phyloP scores from a whole-genome alignment of 2,888 invertebrate species.

The Myopa tessellatipennis region DNA sequence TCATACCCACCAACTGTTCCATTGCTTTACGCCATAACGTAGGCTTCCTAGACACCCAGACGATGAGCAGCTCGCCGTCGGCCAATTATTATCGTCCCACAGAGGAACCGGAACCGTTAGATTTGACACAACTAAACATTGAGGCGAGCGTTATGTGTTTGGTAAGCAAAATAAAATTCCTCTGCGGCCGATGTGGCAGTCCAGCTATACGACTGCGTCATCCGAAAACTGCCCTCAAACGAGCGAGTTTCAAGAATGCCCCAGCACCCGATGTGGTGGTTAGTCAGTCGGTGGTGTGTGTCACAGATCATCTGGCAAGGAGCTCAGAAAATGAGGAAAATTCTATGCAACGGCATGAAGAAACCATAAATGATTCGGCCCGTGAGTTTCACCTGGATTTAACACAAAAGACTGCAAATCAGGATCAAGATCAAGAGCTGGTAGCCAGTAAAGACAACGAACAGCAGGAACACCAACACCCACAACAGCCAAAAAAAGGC shows the following conservation, averaged over 20 bases:
- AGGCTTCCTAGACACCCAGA: slow-evolving; percentile 70
- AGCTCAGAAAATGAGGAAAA: slow-evolving; percentile 20
- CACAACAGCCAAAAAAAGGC: slow-evolving; percentile 72
- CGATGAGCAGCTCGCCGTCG: slow-evolving; percentile 70
- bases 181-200: slow-evolving; percentile 80
- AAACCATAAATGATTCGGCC: slow-evolving; percentile 45
- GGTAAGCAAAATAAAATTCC: slow-evolving; percentile 82
- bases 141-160: slow-evolving; percentile 90
- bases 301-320: background rate
- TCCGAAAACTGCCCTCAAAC: slow-evolving; percentile 64
- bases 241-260: slow-evolving; percentile 59
- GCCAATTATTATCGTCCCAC: slow-evolving; percentile 84
- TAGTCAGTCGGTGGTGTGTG: slow-evolving; percentile 49
- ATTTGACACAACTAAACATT: slow-evolving; percentile 85
- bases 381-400: slow-evolving; percentile 53
- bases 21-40: slow-evolving; percentile 52
- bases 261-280: slow-evolving; percentile 64
- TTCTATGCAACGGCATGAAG: slow-evolving; percentile 24
- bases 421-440: background rate
- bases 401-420: slow-evolving; percentile 40
- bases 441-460: background rate
- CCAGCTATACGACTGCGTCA: slow-evolving; percentile 77
- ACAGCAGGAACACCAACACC: slow-evolving; percentile 5
- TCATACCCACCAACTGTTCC: slow-evolving; percentile 51
- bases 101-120: slow-evolving; percentile 87